Evolutionary conservation across 2,797 vertebrate species (phyloP).

Genomic region (Muscicapa comitata): DNA sequence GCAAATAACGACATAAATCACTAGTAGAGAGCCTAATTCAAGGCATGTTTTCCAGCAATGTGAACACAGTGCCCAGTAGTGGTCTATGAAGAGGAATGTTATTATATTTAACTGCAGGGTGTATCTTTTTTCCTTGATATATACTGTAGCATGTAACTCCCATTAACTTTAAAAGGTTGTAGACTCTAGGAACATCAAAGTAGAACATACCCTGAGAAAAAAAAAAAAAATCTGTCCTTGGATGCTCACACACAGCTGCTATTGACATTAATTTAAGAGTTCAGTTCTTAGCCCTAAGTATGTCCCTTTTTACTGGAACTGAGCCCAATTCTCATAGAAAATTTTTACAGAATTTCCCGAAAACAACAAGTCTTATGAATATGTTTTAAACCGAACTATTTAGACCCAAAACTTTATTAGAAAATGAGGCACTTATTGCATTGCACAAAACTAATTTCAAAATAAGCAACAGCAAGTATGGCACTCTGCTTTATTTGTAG

Average conservation of each 20-base stretch:
- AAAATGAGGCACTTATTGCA: background rate
- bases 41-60: background rate
- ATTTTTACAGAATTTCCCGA: background rate
- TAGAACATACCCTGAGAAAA: background rate
- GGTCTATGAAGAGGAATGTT: background rate
- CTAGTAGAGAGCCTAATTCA: background rate
- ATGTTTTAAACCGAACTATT: background rate
- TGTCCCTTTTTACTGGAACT: background rate
- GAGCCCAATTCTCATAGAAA: background rate
- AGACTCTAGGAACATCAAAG: conserved; percentile 8
- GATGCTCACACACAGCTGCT: background rate
- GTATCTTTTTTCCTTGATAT: background rate
- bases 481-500: background rate
- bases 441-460: background rate
- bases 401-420: background rate
- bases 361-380: background rate
- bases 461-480: background rate
- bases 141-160: background rate
- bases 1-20: background rate
- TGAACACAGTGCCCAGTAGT: background rate
- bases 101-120: background rate
- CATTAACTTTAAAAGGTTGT: conserved; percentile 23
- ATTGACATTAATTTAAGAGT: background rate
- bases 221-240: background rate
- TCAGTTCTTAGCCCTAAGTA: background rate